Evolutionary conservation across 1,140 invertebrate species (phyloP), one percentile per base, ranked within the genome.

Genomic region (Musca vetustissima): DNA sequence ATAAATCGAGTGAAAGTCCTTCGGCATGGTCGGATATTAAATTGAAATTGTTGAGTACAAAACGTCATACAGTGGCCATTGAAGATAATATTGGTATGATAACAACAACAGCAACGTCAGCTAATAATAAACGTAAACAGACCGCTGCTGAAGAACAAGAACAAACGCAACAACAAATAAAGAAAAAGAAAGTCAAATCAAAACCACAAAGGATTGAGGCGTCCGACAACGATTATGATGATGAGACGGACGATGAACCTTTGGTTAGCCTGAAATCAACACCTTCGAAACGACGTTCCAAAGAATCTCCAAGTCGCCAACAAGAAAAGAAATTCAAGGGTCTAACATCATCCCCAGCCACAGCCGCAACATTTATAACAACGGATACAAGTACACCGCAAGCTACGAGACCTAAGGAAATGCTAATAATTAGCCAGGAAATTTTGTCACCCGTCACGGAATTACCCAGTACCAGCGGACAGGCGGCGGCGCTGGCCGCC

Each of bases 21-120:
- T 61, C 69, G 9, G 24, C 52, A 13, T 69, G 53, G 67, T 15
- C 52, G 14, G 66, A 73, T 64, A 49, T 73, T 19, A 47, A 69
- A n/a, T 66, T 73, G 15, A 57, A 66, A 49, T 22, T 73, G 4
- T 61, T 73, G 24, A 67, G 65, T 65, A 67, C 65, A 50, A 71
- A 71, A 66, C 53, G 72, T 8, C 70, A 73, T 64, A 66, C 49
- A n/a, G 72, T 73, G 4, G 49, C 72, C 0, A 55, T 71, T 25
- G 72, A 73, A 57, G 72, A 73, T 57, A 68, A 73, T 49, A 73
- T 73, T 49, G 72, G 72, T 14, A 65, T 69, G 64, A 43, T 22
- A 7, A 65, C n/a, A 61, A 57, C n/a, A n/a, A n/a, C n/a, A n/a
- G n/a, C n/a, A n/a, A n/a, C n/a, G n/a, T n/a, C n/a, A n/a, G 8